Base-by-base conservation (phyloP, 2,113 vertebrate genomes). In the Gobius niger region DNA sequence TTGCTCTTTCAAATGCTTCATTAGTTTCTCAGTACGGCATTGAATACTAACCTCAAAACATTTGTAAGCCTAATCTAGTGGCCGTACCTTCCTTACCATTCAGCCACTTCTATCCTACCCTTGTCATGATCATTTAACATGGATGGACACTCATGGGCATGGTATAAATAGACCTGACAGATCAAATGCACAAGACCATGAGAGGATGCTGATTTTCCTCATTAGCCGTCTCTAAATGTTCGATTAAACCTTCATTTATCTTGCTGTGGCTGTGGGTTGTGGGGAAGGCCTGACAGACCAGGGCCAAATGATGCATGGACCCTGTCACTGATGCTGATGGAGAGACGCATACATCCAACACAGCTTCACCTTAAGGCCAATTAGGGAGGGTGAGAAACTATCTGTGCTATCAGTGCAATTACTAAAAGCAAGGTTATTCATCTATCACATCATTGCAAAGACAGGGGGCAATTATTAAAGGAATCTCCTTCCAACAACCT, bases 301-400 rank as follows among this genome's bases (percentile, higher is more conserved):
- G 62, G 83, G 75, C 72, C 81, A 82, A 86, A 72, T 89, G 82
- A 87, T 86, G 82, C 87, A 87, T 84, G 76, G 77, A 81, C 73
- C 83, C 73, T 87, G 85, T 87, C 83, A 75, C 57, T 61, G 63
- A 53, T 63, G 47, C 65, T 85, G 86, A 88, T 82, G 77, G 82
- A 81, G 61, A 72, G 80, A 80, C 77, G 68, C 24, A 67, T 19
- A 69, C 67, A 14, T 52, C 15, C 15, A 52, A 24, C 6, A 47
- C 62, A 51, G 56, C 68, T 68, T 70, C 51, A 49, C 47, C 40
- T 15, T 13, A 8, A 51, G 13, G 9, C 7, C 4, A 13, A 13
- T 44, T 15, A 63, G 47, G 47, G 47, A n/a, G 60, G 49, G 61
- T 16, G n/a, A 7, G 63, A 19, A 34, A 18, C 47, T 50, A 5